Percentiles rank a stretch among this genome's conserved stretches.
Conservation (phyloP, 2,888 invertebrate species). For the Labia minor region DNA sequence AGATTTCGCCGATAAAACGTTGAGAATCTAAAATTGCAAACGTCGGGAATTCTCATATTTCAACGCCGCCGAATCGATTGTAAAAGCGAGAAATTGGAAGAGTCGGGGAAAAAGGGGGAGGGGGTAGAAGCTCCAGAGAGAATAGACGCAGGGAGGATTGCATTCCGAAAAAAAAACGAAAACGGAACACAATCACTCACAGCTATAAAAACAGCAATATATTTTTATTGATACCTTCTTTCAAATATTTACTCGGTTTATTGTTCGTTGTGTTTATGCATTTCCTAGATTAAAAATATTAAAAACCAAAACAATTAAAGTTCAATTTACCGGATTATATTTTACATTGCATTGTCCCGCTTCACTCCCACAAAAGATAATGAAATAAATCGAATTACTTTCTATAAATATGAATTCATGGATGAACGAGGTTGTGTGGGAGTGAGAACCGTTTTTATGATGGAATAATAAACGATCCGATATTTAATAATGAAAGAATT, state of each 20-base stretch:
- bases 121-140: background rate
- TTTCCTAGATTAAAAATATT: conserved; percentile 13
- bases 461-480: too few species aligned
- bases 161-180: background rate
- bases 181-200: conserved; percentile 13
- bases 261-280: background rate
- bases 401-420: too few species aligned
- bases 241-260: background rate
- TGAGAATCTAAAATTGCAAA: conserved; percentile 8
- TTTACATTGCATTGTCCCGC: too few species aligned
- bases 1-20: conserved; percentile 13
- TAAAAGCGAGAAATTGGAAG: conserved; percentile 13
- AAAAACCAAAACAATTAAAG: background rate
- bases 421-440: too few species aligned
- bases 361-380: too few species aligned
- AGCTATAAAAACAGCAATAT: conserved; percentile 5
- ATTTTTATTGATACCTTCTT: conserved; percentile 13
- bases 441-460: too few species aligned
- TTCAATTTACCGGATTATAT: background rate
- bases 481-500: too few species aligned
- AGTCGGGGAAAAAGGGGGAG: background rate
- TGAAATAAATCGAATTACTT: too few species aligned
- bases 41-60: conserved; percentile 13
- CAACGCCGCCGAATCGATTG: conserved; percentile 4
- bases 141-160: background rate